phyloP scores from a whole-genome alignment of 2,113 vertebrate genomes.

The Aix galericulata region DNA sequence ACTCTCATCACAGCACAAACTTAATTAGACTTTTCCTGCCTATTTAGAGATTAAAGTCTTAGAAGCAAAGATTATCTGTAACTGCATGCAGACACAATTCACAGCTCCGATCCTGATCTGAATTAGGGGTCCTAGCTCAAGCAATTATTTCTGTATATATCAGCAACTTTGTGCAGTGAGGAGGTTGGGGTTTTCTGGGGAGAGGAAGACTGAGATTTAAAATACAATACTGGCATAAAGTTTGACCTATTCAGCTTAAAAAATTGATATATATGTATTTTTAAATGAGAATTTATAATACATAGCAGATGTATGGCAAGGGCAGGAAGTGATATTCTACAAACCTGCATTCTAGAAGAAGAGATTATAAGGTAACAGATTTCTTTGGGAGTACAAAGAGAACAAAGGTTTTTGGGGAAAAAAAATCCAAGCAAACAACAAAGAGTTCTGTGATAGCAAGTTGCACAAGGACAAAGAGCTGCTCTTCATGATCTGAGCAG shows the following conservation, averaged over 20 bases:
- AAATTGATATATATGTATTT: neutral
- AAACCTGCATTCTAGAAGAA: neutral
- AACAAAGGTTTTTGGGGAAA: neutral
- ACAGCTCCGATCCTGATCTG: neutral
- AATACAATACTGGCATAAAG: neutral
- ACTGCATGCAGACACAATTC: neutral
- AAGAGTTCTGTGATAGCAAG: neutral
- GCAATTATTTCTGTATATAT: neutral
- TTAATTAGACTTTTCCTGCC: neutral
- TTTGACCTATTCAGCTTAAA: neutral
- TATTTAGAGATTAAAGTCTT: neutral
- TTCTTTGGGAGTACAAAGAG: neutral
- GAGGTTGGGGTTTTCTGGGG: neutral
- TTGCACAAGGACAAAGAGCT: neutral
- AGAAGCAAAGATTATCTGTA: neutral
- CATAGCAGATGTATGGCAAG: neutral
- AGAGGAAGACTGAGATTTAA: neutral
- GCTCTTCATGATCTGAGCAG: neutral
- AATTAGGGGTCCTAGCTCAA: neutral
- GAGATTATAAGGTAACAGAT: neutral
- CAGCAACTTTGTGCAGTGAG: neutral
- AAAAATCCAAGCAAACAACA: neutral
- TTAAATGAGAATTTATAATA: neutral
- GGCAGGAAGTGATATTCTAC: too few relatives aligned
- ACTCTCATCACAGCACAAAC: neutral